Evolutionary conservation across 2,888 invertebrate genomes (phyloP).

Genomic region (Xylocampa areola): DNA sequence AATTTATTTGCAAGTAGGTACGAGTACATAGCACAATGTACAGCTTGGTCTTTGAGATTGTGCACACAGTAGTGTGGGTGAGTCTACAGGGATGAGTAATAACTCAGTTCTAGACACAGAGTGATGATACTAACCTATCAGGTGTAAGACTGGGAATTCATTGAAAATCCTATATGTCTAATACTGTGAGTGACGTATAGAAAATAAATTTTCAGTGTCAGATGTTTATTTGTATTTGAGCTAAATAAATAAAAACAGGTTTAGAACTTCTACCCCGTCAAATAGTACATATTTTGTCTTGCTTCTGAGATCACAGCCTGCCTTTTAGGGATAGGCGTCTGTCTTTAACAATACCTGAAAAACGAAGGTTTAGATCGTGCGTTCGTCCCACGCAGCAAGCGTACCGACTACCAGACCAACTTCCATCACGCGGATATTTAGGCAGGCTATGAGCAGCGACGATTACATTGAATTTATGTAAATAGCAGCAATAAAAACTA

Average conservation of each 20-base stretch:
- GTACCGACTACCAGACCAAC: too few species aligned
- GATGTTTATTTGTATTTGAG: too few species aligned
- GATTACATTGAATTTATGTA: neutral
- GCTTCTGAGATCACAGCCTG: too few species aligned
- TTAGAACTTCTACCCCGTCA: too few species aligned
- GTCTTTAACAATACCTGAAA: too few species aligned
- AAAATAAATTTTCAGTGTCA: neutral
- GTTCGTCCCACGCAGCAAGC: too few species aligned
- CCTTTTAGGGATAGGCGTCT: too few species aligned
- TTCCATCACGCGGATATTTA: neutral
- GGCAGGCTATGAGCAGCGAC: neutral
- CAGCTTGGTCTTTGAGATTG: constrained; percentile 22
- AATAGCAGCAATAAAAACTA: neutral
- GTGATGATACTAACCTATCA: constrained; percentile 27
- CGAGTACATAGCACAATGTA: too few species aligned
- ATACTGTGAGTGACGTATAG: neutral
- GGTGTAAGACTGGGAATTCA: constrained; percentile 1
- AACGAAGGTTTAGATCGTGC: too few species aligned
- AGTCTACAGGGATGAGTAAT: constrained; percentile 16
- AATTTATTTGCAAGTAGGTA: constrained; percentile 30
- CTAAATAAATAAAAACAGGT: too few species aligned
- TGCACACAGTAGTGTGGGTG: constrained; percentile 19
- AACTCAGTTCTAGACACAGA: constrained; percentile 24
- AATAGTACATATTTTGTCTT: too few species aligned
- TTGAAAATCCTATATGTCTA: neutral